Evolutionary conservation across 2,113 vertebrate species (phyloP).

Genomic region (Pseudorhombus dupliciocellatus): DNA sequence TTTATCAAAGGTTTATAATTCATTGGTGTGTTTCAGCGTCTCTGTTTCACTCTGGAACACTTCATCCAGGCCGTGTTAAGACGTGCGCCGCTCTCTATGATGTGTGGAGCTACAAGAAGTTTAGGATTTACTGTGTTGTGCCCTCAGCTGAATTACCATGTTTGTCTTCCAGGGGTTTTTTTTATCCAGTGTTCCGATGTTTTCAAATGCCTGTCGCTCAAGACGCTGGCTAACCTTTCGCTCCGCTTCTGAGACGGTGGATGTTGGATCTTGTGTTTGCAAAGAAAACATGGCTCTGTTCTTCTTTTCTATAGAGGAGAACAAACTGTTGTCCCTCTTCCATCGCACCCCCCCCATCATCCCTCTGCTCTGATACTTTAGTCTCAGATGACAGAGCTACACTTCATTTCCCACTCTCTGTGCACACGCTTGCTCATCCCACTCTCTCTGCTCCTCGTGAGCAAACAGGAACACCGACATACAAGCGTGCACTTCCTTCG

Average conservation of each 20-base stretch:
- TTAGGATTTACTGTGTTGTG: not conserved
- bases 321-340: conserved; percentile 46
- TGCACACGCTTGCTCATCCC: conserved; percentile 11
- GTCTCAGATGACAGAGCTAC: conserved; percentile 22
- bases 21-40: not conserved
- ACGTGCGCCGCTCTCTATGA: not conserved
- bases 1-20: not conserved
- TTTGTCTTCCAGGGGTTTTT: conserved; percentile 2
- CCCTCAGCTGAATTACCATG: conserved; percentile 7
- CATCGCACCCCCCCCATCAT: conserved; percentile 4
- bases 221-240: conserved; percentile 33
- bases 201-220: conserved; percentile 41
- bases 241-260: conserved; percentile 46
- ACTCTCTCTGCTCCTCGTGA: conserved; percentile 7
- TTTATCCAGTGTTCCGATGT: not conserved
- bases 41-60: not conserved
- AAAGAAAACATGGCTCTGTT: conserved; percentile 41
- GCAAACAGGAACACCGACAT: conserved; percentile 36
- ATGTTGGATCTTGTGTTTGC: conserved; percentile 41
- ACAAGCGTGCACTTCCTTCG: conserved; percentile 17
- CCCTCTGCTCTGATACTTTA: conserved; percentile 28
- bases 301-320: conserved; percentile 27
- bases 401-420: conserved; percentile 49
- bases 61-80: not conserved
- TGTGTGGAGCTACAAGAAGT: not conserved